Evolutionary conservation across 2,888 invertebrate genomes (phyloP), one percentile per base, ranked within the genome.

Genomic region (Ectobius pallidus): DNA sequence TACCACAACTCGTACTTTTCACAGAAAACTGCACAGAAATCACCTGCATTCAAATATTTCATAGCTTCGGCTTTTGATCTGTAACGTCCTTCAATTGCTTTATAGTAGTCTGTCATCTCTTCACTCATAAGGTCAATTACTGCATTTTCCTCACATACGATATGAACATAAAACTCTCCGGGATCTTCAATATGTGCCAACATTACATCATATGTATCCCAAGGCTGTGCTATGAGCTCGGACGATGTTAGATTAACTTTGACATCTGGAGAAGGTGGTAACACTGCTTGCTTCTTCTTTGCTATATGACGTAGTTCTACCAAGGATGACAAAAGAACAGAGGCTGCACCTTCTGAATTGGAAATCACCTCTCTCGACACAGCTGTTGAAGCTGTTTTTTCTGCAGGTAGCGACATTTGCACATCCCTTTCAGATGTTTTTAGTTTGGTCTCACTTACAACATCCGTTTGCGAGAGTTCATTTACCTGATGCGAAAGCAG

Each of bases 81-180:
- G n/a, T 27, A 25, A 2, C 9, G 7, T 6, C 25, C 1, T 1
- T 4, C 9, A 7, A 25, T n/a, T 18, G n/a, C 27, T 9, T 20
- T 44, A 34, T 65, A 65, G 18, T 44, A 27, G 4, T 46, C 16
- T 18, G 14, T 46, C 46, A 65, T 65, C 16, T 7, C 2, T 1
- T 25, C 18, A n/a, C 25, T 18, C 0, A 71, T 44, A 6, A 2
- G 27, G 18, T 71, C 58, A 16, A 71, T 67, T 18, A 27, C 16
- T 1, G 32, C 20, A 20, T 67, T 71, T 14, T 71, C 58, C 4
- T 0, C 9, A 39, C 71, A 52, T 6, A 44, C 34, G 4, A 58
- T 22, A 25, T 71, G 71, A 27, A 71, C n/a, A 44, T 71, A 71
- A 27, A 71, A 71, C 2, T 71, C 71, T 25, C 42, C 30, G 7